Percentiles rank a stretch among this genome's conserved stretches.
These are phyloP conservation scores for Cricetomys ansorgei DNA, from an alignment of 2,113 vertebrate species.

Conservation along the genomic window DNA sequence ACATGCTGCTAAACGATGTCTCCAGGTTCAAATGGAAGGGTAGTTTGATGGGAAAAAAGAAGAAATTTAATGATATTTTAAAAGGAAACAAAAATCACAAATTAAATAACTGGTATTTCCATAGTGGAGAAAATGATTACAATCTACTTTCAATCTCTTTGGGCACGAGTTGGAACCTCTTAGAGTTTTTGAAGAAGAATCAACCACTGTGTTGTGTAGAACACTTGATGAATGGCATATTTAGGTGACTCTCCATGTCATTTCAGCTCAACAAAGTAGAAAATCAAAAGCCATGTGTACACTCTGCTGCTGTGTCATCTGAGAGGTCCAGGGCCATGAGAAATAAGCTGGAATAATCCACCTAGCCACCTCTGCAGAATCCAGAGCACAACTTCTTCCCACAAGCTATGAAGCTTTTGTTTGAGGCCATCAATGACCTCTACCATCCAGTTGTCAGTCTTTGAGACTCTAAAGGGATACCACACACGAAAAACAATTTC, in stretches of 20 bases:
- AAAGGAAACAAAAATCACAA: conserved; percentile 42
- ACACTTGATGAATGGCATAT: not conserved
- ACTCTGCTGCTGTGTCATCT: not conserved
- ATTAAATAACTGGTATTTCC: not conserved
- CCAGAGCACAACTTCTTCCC: not conserved
- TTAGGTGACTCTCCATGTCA: not conserved
- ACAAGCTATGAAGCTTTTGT: not conserved
- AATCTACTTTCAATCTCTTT: not conserved
- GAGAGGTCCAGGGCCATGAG: not conserved
- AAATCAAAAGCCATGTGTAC: not conserved
- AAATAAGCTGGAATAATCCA: not conserved
- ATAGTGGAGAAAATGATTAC: not conserved
- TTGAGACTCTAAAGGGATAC: conserved; percentile 33
- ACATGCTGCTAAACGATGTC: not conserved
- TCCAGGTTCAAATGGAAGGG: not conserved
- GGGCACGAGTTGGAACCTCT: not conserved
- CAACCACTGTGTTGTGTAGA: not conserved
- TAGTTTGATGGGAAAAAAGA: not conserved
- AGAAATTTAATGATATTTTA: not conserved
- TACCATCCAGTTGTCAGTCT: conserved; percentile 34
- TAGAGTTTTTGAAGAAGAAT: not conserved
- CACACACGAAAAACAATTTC: conserved; percentile 55
- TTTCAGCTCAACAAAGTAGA: not conserved
- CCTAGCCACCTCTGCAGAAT: not conserved
- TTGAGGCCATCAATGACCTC: not conserved